phyloP scores from a whole-genome alignment of 1,140 invertebrate species.

The Drosophila albomicans region DNA sequence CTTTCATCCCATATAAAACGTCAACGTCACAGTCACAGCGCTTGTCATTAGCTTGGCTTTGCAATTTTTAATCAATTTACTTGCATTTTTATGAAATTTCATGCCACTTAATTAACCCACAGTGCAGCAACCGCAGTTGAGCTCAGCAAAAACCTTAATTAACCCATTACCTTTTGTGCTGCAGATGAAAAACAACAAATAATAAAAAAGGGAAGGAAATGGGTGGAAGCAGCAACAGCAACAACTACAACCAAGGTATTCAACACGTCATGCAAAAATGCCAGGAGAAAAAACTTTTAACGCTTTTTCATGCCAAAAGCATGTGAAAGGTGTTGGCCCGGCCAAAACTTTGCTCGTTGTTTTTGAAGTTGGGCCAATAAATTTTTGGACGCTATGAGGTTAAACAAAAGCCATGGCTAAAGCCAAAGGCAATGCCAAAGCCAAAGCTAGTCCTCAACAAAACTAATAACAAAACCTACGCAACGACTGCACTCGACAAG shows the following conservation, averaged over 20 bases:
- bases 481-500: conserved; percentile 57
- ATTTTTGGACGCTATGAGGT: conserved; percentile 57
- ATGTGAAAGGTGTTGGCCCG: conserved; percentile 73
- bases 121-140: conserved; percentile 15
- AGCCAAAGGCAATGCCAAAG: not conserved
- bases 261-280: conserved; percentile 64
- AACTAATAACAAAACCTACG: conserved; percentile 37
- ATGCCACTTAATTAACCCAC: conserved; percentile 71
- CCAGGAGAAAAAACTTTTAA: conserved; percentile 48
- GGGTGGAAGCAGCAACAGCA: not conserved
- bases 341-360: conserved; percentile 61
- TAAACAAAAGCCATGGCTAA: conserved; percentile 58
- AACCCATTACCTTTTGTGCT: conserved; percentile 70
- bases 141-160: conserved; percentile 58
- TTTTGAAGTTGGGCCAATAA: conserved; percentile 74
- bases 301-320: conserved; percentile 74
- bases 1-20: conserved; percentile 12
- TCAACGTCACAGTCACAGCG: conserved; percentile 16
- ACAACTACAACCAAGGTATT: conserved; percentile 39
- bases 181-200: conserved; percentile 46
- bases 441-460: not conserved
- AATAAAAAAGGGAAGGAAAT: conserved; percentile 9
- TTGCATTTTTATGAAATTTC: conserved; percentile 53
- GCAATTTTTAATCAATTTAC: conserved; percentile 60
- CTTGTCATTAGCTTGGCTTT: conserved; percentile 32